Conservation (phyloP, 2,113 vertebrate species). For the Crocuta crocuta region DNA sequence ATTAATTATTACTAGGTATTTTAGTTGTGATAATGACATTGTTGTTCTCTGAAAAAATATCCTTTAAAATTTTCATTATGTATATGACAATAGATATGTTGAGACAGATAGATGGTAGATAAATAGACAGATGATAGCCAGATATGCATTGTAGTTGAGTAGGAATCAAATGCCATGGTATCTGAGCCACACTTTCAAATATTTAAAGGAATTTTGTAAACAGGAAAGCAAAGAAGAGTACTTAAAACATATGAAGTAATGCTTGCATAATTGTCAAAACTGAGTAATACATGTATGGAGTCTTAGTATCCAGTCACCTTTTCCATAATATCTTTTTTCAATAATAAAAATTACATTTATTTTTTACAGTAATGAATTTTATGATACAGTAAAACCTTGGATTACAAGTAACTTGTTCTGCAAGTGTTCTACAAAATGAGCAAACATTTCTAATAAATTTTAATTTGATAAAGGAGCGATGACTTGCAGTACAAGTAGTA, state of each 20-base stretch:
- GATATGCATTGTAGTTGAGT: neutral
- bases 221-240: neutral
- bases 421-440: no score
- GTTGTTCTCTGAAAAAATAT: neutral
- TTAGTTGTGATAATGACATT: neutral
- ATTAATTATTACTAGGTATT: neutral
- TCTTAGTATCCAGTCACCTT: neutral
- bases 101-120: neutral
- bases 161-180: neutral
- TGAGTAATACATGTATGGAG: neutral
- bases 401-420: no score
- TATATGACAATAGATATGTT: neutral
- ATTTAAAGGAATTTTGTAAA: neutral
- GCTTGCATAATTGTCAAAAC: neutral
- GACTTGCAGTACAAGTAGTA: no score
- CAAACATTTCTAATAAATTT: no score
- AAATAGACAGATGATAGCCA: neutral
- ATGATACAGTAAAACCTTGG: neutral
- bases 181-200: neutral
- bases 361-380: neutral
- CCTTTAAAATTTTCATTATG: neutral
- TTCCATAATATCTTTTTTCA: neutral
- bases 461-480: no score
- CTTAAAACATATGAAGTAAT: neutral
- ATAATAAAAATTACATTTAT: neutral